Evolutionary conservation across 2,888 invertebrate species (phyloP), one percentile per base, ranked within the genome.

Genomic region (Sepiola atlantica): DNA sequence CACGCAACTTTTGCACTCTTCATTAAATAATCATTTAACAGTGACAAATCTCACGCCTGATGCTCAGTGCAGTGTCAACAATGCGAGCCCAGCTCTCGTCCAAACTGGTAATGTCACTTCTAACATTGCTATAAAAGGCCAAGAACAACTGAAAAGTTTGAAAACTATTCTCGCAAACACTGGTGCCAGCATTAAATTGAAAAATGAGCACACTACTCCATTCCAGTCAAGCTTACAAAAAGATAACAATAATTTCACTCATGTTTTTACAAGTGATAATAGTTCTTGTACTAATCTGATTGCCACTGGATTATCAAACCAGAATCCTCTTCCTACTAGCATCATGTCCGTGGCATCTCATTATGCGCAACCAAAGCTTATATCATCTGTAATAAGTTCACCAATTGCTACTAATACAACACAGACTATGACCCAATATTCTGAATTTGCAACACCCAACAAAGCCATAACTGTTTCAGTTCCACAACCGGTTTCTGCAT

Each of bases 1-100:
- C 32, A 54, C 92, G 21, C 92, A 92, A 54, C 92, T 92, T 35
- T 45, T 92, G 32, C 92, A 92, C 28, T 92, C 92, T 54, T 92
- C 92, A 54, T 92, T 92, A 92, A 55, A 55, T 35, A 92, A 92
- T 54, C 92, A 92, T 77, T 77, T 77, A 92, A 92, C 92, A 55
- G 92, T 92, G n/a, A 92, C 55, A 92, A 77, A 77, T 77, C n/a
- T 77, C n/a, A 77, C 28, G 16, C n/a, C 0, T 1, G 77, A 77
- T 77, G 10, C n/a, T 14, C 77, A n/a, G 77, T n/a, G 77, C n/a
- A 77, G 77, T 77, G 77, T 77, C n/a, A 61, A 61, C 18, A 91
- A 91, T 91, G 91, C 35, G 6, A 54, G 91, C 35, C 91, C 35
- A 35, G 24, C 45, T 35, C 20, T 54, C 20, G 28, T 45, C 14